Conservation (phyloP, 2,797 vertebrate genomes). For the Epinephelus awoara region DNA sequence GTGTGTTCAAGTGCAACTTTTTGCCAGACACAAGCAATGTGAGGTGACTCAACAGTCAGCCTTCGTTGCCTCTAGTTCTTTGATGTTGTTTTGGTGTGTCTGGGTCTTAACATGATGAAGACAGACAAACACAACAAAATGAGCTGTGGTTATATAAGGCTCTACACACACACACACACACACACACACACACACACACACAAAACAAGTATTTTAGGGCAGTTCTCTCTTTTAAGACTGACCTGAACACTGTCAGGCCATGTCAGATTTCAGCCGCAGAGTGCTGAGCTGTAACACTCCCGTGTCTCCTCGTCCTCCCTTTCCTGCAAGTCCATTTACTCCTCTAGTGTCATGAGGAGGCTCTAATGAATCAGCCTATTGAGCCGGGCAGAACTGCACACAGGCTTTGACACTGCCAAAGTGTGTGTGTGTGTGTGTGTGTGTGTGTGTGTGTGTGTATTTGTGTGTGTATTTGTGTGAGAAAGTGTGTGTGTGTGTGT, state of each 20-base stretch:
- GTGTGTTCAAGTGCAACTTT: no score
- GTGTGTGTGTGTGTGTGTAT: constrained; percentile 10
- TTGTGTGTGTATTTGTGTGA: background rate
- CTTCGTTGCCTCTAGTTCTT: no score
- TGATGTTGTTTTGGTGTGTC: no score
- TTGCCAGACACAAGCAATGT: no score
- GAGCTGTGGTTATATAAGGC: no score
- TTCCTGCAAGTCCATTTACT: constrained; percentile 62
- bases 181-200: no score
- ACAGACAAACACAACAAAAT: no score
- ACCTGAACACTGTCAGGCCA: constrained; percentile 52
- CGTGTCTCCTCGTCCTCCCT: constrained; percentile 40
- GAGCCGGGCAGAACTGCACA: constrained; percentile 62
- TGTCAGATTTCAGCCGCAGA: constrained; percentile 32
- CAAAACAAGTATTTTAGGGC: background rate
- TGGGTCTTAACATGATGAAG: no score
- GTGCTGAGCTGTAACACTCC: constrained; percentile 52
- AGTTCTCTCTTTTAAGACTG: constrained; percentile 24
- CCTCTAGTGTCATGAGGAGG: constrained; percentile 71
- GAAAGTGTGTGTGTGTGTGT: constrained; percentile 11
- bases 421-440: constrained; percentile 16
- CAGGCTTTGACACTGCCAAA: constrained; percentile 65
- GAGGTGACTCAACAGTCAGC: no score
- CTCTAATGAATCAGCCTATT: constrained; percentile 78
- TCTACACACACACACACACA: no score